Base-by-base conservation (phyloP, 2,113 vertebrate genomes). In the Urocynchramus pylzowi region DNA sequence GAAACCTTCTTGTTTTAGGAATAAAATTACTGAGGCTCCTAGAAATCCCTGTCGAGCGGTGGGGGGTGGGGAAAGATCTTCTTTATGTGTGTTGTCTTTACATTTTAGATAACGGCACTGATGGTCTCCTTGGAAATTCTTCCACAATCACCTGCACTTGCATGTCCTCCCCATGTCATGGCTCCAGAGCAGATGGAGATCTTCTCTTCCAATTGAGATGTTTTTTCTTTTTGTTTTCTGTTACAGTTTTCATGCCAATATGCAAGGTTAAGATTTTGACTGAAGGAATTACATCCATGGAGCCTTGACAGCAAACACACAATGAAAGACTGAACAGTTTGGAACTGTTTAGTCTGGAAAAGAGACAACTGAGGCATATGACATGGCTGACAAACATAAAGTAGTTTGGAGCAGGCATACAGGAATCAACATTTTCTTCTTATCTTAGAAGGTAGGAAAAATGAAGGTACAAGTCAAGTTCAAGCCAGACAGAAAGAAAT, bases 141-240 rank as follows among this genome's bases (percentile, higher is more conserved):
- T 85, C 10, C n/a, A 45, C 27, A 64, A 24, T 45, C 39, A 78
- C 7, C 45, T 73, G 30, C 53, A 54, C 13, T 27, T 54, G 13
- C 41, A 69, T 42, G 39, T 30, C 8, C 26, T 69, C 11, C 12
- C 4, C 12, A 6, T 30, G 54, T n/a, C 53, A 44, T 7, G 14
- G 17, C 9, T 81, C 41, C 47, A 86, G 24, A 80, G 14, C 21
- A 84, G 59, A 52, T 50, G 35, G 30, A 84, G 4, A 59, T 37
- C 23, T 8, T 33, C 4, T 57, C 31, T 54, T 73, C 30, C 42
- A 65, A 0, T 2, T 1, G 1, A 49, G 24, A 45, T 35, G 1
- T 0, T 24, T 69, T 42, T 49, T 21, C 3, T 12, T 89, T 56
- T 42, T 11, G 1, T 33, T 90, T 64, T 27, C 50, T 54, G 37